Evolutionary conservation across 2,888 invertebrate species (phyloP).

Genomic region (Griposia aprilina): DNA sequence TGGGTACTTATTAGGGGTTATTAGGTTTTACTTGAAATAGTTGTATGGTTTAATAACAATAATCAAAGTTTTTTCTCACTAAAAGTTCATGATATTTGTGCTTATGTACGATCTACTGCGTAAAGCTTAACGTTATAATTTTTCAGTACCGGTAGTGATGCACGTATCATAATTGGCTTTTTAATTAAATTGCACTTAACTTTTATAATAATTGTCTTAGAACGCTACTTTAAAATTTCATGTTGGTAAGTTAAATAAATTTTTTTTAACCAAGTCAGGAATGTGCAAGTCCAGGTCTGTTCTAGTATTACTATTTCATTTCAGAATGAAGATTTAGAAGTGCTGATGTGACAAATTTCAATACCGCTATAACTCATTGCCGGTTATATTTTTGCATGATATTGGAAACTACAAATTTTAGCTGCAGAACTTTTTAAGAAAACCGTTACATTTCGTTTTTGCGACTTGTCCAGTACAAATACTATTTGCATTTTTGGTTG

Average conservation of each 20-base stretch:
- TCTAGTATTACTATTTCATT: constrained; percentile 52
- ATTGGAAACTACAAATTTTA: constrained; percentile 55
- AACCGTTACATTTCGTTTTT: neutral
- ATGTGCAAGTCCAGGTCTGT: constrained; percentile 19
- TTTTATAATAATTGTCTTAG: neutral
- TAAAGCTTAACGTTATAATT: neutral
- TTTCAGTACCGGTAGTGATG: neutral
- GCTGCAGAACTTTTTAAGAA: constrained; percentile 24
- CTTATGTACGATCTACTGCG: too few relatives aligned
- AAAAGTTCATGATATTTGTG: neutral
- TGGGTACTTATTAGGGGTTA: neutral
- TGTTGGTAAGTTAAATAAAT: neutral
- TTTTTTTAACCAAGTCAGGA: neutral
- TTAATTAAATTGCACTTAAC: neutral
- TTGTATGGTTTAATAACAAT: neutral
- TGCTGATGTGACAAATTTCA: constrained; percentile 60
- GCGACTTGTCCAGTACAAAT: too few relatives aligned
- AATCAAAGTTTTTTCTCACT: neutral
- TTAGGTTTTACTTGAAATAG: neutral
- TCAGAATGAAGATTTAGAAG: constrained; percentile 58
- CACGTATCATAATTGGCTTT: neutral
- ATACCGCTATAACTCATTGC: constrained; percentile 50
- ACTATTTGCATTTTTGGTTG: neutral
- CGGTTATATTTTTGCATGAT: constrained; percentile 46
- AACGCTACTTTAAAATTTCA: neutral